Evolutionary conservation across 2,113 vertebrate genomes (phyloP).

Genomic region (Thinocorus orbignyianus): DNA sequence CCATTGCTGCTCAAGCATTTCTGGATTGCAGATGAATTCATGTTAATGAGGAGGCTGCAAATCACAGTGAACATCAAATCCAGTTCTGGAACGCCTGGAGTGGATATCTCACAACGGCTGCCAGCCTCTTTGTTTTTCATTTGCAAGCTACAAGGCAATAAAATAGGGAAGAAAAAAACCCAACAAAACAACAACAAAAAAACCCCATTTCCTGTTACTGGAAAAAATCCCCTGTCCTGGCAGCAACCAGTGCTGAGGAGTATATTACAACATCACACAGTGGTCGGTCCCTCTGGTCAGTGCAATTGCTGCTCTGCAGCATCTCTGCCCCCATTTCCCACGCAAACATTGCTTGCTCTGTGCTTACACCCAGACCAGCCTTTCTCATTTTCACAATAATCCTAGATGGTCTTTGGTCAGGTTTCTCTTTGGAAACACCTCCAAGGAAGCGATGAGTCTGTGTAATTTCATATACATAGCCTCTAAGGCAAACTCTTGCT

Average conservation of each 20-base stretch:
- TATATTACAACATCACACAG: not conserved
- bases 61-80: slow-evolving; percentile 49
- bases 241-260: not conserved
- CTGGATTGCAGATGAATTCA: slow-evolving; percentile 67
- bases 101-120: slow-evolving; percentile 32
- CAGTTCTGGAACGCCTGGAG: slow-evolving; percentile 44
- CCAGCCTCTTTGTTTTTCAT: slow-evolving; percentile 52
- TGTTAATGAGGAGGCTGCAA: slow-evolving; percentile 62
- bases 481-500: not conserved
- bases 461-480: not conserved
- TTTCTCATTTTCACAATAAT: not conserved
- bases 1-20: slow-evolving; percentile 68
- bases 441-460: not conserved
- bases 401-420: not conserved
- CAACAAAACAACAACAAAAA: not conserved
- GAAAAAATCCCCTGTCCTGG: not conserved
- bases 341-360: not conserved
- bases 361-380: not conserved
- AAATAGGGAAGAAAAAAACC: not conserved
- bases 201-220: not conserved
- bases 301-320: not conserved
- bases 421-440: not conserved
- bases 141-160: slow-evolving; percentile 38
- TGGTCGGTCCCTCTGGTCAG: not conserved
- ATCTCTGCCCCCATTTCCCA: not conserved